Conservation (phyloP, 2,797 vertebrate genomes). For the Botia kubotai region DNA sequence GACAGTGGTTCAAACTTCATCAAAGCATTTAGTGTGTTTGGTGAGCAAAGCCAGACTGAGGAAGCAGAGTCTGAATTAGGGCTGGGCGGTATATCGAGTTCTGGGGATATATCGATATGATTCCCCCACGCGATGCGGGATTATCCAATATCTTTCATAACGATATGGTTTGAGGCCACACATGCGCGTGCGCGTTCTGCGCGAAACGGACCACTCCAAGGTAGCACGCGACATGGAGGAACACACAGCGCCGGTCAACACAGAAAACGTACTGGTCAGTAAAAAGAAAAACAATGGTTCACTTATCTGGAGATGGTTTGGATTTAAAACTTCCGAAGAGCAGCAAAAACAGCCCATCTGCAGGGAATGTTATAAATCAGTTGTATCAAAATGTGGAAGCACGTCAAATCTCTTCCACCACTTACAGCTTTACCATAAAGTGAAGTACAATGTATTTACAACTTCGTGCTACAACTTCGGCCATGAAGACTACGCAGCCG, state of each 20-base stretch:
- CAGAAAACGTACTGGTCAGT: background rate
- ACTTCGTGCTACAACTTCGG: constrained; percentile 14
- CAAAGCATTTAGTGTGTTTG: constrained; percentile 52
- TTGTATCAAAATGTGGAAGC: background rate
- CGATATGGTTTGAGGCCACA: background rate
- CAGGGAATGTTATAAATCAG: background rate
- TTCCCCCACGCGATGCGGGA: too few relatives aligned
- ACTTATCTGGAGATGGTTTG: background rate
- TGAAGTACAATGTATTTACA: constrained; percentile 21
- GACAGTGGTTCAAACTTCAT: constrained; percentile 55
- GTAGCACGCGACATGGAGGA: background rate
- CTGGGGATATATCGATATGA: too few relatives aligned
- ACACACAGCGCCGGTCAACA: background rate
- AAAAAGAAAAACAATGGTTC: constrained; percentile 6
- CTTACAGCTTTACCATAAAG: constrained; percentile 17
- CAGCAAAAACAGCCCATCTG: background rate
- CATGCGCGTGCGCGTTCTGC: background rate
- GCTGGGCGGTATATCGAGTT: too few relatives aligned
- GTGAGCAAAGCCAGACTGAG: constrained; percentile 47
- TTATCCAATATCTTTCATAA: background rate
- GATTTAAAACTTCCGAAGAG: background rate
- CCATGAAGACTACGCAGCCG: background rate
- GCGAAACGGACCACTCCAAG: background rate
- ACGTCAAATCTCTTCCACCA: constrained; percentile 17
- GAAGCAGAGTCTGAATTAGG: constrained; percentile 18